phyloP scores from a whole-genome alignment of 2,888 invertebrate species.

The Oligia fasciuncula region DNA sequence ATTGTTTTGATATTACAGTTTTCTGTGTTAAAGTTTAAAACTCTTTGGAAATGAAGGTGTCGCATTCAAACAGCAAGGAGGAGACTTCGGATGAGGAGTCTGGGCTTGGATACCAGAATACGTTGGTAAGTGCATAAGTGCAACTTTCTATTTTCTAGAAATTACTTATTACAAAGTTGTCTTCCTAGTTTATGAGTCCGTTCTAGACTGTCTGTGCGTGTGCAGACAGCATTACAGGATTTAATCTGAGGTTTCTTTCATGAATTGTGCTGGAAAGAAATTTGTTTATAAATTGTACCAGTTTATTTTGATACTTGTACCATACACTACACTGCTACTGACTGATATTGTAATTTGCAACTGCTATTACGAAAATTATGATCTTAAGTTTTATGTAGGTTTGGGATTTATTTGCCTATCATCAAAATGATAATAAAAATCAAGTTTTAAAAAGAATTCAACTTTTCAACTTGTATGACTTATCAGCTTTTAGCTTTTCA shows the following conservation, averaged over 20 bases:
- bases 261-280: conserved; percentile 35
- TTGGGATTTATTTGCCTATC: not conserved
- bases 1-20: conserved; percentile 81
- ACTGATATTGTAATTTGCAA: conserved; percentile 6
- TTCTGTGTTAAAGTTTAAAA: conserved; percentile 73
- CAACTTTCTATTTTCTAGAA: conserved; percentile 83
- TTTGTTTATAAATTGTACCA: conserved; percentile 53
- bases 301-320: conserved; percentile 52
- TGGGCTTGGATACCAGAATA: conserved; percentile 93
- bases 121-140: conserved; percentile 90
- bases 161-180: conserved; percentile 56
- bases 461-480: not conserved
- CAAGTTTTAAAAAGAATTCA: not conserved
- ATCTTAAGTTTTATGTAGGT: not conserved
- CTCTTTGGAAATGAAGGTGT: conserved; percentile 81
- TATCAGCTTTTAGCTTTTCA: not conserved
- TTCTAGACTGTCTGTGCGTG: conserved; percentile 34
- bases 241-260: conserved; percentile 42
- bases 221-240: conserved; percentile 29
- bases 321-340: conserved; percentile 15
- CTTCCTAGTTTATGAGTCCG: conserved; percentile 57
- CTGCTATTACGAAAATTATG: not conserved
- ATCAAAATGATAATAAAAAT: not conserved
- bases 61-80: conserved; percentile 78
- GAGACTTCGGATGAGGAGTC: conserved; percentile 90